A percentile compares a stretch with the other conserved stretches of the same genome.
phyloP scores from a whole-genome alignment of 2,888 invertebrate species.

The Agapostemon virescens region DNA sequence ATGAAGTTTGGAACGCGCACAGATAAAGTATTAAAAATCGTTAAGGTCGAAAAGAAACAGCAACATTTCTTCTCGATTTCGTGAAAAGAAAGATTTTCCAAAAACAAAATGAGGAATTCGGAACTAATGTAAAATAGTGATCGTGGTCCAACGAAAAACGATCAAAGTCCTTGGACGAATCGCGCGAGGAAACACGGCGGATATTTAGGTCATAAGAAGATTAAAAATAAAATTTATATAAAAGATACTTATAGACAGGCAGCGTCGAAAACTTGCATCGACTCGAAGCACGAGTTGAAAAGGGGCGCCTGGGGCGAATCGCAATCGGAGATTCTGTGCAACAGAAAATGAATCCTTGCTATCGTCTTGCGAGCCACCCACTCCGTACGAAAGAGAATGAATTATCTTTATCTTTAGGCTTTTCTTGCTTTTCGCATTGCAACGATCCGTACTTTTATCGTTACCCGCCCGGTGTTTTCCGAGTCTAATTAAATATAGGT shows the following conservation, averaged over 20 bases:
- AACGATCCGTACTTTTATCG: constrained; percentile 35
- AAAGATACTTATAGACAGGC: constrained; percentile 61
- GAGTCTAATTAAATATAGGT: constrained; percentile 11
- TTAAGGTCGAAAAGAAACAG: neutral
- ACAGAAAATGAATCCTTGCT: constrained; percentile 20
- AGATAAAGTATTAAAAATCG: neutral
- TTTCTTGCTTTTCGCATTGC: constrained; percentile 17
- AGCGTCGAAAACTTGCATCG: constrained; percentile 68
- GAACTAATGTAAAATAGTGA: constrained; percentile 5
- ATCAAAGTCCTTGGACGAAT: constrained; percentile 14
- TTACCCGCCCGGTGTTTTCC: constrained; percentile 39
- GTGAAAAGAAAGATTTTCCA: neutral
- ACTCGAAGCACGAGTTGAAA: constrained; percentile 34
- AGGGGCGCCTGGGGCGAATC: constrained; percentile 13
- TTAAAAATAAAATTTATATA: constrained; percentile 22
- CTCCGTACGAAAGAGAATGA: constrained; percentile 31
- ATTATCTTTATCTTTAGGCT: constrained; percentile 36
- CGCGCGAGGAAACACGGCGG: constrained; percentile 27
- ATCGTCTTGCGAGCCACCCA: neutral
- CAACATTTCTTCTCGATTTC: neutral
- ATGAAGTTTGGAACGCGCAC: neutral
- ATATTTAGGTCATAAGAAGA: constrained; percentile 63
- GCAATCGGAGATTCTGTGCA: constrained; percentile 37
- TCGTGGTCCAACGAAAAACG: constrained; percentile 40
- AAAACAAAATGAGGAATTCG: neutral